Evolutionary conservation across 1,140 invertebrate species (phyloP).

Genomic region (Schlechtendalia chinensis): DNA sequence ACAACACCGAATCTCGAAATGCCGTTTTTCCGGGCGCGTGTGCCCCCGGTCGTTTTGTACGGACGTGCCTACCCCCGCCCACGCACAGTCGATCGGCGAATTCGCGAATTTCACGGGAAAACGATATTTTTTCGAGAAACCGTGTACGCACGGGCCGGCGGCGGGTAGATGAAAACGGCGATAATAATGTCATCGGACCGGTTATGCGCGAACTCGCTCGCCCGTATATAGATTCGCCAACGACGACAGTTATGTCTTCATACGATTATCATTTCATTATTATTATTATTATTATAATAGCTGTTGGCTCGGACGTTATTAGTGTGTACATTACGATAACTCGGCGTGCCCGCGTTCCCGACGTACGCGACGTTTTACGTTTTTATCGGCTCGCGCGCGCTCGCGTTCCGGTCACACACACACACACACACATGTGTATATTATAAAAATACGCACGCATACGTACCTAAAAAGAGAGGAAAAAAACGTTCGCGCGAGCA

Average conservation of each 20-base stretch:
- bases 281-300: slow-evolving; percentile 18
- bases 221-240: neutral
- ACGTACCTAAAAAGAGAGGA: too few relatives aligned
- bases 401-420: too few relatives aligned
- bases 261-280: slow-evolving; percentile 28
- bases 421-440: too few relatives aligned
- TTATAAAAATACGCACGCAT: too few relatives aligned
- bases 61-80: too few relatives aligned
- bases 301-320: neutral
- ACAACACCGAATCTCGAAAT: too few relatives aligned
- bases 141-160: neutral
- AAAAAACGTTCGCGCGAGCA: too few relatives aligned
- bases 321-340: slow-evolving; percentile 3
- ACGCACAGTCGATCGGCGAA: too few relatives aligned
- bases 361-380: neutral
- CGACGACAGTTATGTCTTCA: slow-evolving; percentile 45
- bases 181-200: slow-evolving; percentile 45
- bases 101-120: neutral
- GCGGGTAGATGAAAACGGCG: neutral
- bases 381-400: too few relatives aligned
- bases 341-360: too few relatives aligned
- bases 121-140: slow-evolving; percentile 9
- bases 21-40: too few relatives aligned
- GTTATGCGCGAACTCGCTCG: slow-evolving; percentile 23
- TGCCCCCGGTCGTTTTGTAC: too few relatives aligned